A percentile compares a stretch with the other conserved stretches of the same genome.
Conservation (phyloP, 2,888 invertebrate genomes). For the Thecocarcelia acutangulata region DNA sequence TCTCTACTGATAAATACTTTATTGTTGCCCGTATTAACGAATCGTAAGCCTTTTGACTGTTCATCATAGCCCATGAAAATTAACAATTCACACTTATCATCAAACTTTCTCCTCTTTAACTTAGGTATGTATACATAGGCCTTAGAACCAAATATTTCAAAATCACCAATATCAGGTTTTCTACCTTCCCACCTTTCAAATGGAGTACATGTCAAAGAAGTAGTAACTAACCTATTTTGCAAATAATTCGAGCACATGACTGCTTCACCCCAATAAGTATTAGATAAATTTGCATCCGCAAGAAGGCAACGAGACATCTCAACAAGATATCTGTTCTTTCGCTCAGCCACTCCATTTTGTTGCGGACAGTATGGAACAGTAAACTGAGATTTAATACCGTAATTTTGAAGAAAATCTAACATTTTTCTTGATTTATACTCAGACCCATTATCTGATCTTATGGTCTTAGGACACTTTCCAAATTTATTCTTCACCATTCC, state of each 20-base stretch:
- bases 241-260: constrained; percentile 48
- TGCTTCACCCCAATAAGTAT: constrained; percentile 60
- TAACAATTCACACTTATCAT: constrained; percentile 58
- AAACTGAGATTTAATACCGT: constrained; percentile 19
- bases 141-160: constrained; percentile 61
- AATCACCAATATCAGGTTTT: constrained; percentile 51
- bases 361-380: constrained; percentile 70
- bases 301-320: constrained; percentile 73
- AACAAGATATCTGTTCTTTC: constrained; percentile 69
- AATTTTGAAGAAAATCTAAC: background rate
- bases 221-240: constrained; percentile 40
- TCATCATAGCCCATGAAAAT: constrained; percentile 70
- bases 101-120: constrained; percentile 67
- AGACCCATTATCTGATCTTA: constrained; percentile 63
- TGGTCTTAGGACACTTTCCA: constrained; percentile 20
- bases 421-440: constrained; percentile 71
- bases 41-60: constrained; percentile 67
- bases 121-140: constrained; percentile 63
- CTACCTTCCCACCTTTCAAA: constrained; percentile 53
- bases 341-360: constrained; percentile 72
- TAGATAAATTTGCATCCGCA: constrained; percentile 71
- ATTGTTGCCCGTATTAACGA: constrained; percentile 46
- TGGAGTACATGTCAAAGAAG: constrained; percentile 48
- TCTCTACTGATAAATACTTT: background rate
- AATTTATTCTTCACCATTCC: constrained; percentile 9